Base-by-base conservation (phyloP, 2,888 invertebrate genomes). In the Ophion costatus region DNA sequence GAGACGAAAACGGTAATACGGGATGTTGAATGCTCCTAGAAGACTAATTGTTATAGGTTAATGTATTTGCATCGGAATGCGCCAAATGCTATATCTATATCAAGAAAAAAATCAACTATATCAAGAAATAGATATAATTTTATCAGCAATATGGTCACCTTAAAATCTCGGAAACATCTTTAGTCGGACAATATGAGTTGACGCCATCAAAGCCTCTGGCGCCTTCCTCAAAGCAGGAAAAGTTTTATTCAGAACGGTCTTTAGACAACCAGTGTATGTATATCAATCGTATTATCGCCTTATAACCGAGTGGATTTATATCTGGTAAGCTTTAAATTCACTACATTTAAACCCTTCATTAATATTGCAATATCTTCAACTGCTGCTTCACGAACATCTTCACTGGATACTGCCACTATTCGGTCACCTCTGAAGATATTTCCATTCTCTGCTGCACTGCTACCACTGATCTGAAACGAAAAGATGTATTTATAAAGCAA, bases 351-450 rank as follows among this genome's bases (percentile, higher is more conserved):
- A 87, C 97, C 96, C 88, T 98, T 97, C 94, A 99, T 99, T 88
- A 99, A 95, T 77, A 98, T 95, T 20, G 98, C 97, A 69, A 98
- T 98, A 87, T 98, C 97, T 90, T 98, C 96, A 91, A 98, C 97
- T 74, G 96, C 96, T 7, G 96, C 95, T 63, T 95, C 95, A 85
- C 96, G 96, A 77, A 98, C 94, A 88, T 98, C 97, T 90, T 98
- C 97, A 4, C 97, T 98, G 93, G 99, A 98, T 17, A 99, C 97
- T 51, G 98, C 95, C 10, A 98, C 94, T 73, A 99, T 96, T 90
- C 98, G 96, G 94, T 99, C 99, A 24, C 99, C 99, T 90, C 97
- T 97, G 94, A 98, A 97, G 86, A 99, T 95, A 80, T 98, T 96
- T 5, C 97, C 98, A 93, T 99, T 98, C 56, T 97, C 94, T 86